These are phyloP conservation scores for Calliopsis andreniformis DNA, from an alignment of 1,140 invertebrate genomes.

Conservation along the genomic window DNA sequence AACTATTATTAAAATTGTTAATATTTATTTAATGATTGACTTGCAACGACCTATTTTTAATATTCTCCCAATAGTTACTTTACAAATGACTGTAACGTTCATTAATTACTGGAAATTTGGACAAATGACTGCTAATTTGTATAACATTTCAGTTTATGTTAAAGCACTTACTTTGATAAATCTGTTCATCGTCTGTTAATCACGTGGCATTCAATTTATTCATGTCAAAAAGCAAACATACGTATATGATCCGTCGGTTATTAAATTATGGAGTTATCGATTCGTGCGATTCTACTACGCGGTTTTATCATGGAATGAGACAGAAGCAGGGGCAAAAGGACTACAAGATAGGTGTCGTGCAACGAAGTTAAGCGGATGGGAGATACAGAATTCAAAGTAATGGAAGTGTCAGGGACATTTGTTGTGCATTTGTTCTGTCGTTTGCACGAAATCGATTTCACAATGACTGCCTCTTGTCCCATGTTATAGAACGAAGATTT, in stretches of 20 bases:
- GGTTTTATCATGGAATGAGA: conserved; percentile 13
- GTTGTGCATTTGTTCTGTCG: conserved; percentile 65
- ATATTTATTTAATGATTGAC: no score
- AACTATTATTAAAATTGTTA: no score
- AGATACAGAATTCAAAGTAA: conserved; percentile 62
- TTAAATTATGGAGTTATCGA: conserved; percentile 40
- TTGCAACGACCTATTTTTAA: neutral
- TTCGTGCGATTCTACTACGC: neutral
- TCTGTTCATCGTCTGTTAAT: neutral
- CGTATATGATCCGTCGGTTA: neutral
- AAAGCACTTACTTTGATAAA: conserved; percentile 13
- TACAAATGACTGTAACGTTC: neutral
- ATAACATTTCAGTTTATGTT: neutral
- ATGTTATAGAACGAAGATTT: neutral
- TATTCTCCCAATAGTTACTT: neutral
- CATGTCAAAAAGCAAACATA: neutral
- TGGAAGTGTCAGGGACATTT: conserved; percentile 72
- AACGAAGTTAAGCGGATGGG: conserved; percentile 41
- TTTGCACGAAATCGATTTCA: conserved; percentile 61
- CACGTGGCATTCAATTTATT: neutral
- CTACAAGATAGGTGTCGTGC: conserved; percentile 51
- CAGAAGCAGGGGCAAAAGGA: conserved; percentile 44
- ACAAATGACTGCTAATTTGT: neutral
- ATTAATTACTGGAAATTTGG: neutral
- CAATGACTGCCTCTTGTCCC: conserved; percentile 19